A percentile compares a stretch with the other conserved stretches of the same genome.
These are phyloP conservation scores for Arctocebus calabarensis DNA, from an alignment of 2,797 vertebrate genomes.

Conservation along the genomic window DNA sequence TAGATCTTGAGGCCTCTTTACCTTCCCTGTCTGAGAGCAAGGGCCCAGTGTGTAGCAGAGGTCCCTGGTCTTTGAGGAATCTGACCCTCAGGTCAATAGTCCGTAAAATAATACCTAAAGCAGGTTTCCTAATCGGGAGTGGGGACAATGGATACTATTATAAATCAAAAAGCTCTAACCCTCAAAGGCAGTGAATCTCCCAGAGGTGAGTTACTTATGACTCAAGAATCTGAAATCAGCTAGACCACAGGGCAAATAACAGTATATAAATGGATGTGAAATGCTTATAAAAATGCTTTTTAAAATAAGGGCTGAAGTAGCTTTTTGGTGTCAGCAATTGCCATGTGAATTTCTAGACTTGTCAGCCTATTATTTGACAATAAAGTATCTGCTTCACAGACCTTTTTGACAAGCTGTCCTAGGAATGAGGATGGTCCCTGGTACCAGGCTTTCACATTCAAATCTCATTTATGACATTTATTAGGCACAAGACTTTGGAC, in stretches of 20 bases:
- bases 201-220: not conserved
- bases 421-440: not conserved
- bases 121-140: not conserved
- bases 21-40: not conserved
- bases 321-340: not conserved
- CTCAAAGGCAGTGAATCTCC: not conserved
- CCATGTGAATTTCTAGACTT: not conserved
- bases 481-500: not conserved
- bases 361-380: not conserved
- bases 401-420: not conserved
- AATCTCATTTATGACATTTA: not conserved
- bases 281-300: not conserved
- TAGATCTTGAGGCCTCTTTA: rapidly evolving
- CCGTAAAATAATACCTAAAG: not conserved
- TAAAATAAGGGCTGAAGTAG: not conserved
- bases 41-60: not conserved
- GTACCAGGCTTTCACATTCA: not conserved
- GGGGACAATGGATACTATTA: not conserved
- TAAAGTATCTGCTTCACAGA: not conserved
- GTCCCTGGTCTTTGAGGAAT: not conserved
- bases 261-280: not conserved
- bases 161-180: not conserved
- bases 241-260: not conserved
- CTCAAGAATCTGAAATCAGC: not conserved
- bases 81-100: not conserved